A percentile compares a stretch with the other conserved stretches of the same genome.
phyloP scores from a whole-genome alignment of 2,797 vertebrate genomes.

The Pitangus sulphuratus region DNA sequence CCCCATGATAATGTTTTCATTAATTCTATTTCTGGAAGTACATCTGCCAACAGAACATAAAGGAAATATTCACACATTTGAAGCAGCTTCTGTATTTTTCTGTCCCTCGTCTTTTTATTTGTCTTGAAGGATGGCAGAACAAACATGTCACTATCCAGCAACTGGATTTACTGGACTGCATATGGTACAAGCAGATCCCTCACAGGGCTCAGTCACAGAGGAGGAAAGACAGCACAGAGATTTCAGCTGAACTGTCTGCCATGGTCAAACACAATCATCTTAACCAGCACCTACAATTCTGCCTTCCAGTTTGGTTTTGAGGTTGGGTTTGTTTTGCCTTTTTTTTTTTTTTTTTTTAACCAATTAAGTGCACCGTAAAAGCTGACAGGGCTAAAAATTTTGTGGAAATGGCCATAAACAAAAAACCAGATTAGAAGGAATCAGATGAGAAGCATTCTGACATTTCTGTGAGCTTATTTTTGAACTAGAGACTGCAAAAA shows the following conservation, averaged over 20 bases:
- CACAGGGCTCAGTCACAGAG: no score
- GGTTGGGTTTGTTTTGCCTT: background rate
- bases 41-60: background rate
- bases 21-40: background rate
- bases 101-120: background rate
- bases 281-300: background rate
- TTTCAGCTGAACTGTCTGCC: background rate
- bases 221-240: background rate
- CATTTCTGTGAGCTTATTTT: constrained; percentile 4
- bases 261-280: background rate
- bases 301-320: background rate
- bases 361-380: background rate
- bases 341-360: no score
- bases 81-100: background rate
- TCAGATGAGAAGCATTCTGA: background rate
- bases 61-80: background rate
- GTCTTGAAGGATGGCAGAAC: background rate
- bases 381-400: background rate
- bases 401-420: background rate
- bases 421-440: background rate
- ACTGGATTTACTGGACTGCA: no score
- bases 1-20: background rate
- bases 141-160: background rate
- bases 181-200: background rate
- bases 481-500: background rate